Percentiles rank a stretch among this genome's conserved stretches.
phyloP scores from a whole-genome alignment of 2,797 vertebrate species.

The Cetoscarus ocellatus region DNA sequence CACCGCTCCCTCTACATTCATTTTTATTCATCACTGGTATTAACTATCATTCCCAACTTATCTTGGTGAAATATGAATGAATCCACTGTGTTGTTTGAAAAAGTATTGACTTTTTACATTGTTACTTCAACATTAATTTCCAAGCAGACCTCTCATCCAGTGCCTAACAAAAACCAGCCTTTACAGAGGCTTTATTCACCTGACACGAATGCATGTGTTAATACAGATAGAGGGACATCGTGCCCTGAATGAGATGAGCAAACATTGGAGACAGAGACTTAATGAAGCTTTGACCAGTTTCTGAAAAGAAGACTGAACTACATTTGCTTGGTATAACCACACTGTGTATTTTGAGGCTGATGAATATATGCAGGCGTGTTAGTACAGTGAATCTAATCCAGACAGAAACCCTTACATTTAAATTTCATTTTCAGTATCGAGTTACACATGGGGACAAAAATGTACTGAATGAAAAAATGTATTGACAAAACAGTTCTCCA shows the following conservation, averaged over 20 bases:
- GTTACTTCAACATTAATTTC: not conserved
- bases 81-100: too few relatives aligned
- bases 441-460: not conserved
- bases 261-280: not conserved
- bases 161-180: not conserved
- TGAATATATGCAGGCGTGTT: not conserved
- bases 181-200: not conserved
- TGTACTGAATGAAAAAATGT: not conserved
- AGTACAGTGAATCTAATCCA: not conserved
- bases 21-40: too few relatives aligned
- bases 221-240: not conserved
- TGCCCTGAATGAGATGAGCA: not conserved
- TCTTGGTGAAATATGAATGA: too few relatives aligned
- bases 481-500: not conserved
- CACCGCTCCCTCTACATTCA: too few relatives aligned
- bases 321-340: not conserved
- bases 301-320: not conserved
- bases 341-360: not conserved
- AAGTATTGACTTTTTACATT: too few relatives aligned
- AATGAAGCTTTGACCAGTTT: constrained; percentile 1
- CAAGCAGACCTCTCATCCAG: not conserved
- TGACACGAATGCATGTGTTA: not conserved
- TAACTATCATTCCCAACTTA: too few relatives aligned
- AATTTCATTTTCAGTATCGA: not conserved
- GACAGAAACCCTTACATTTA: not conserved